phyloP scores from a whole-genome alignment of 2,888 invertebrate genomes.

The Pecten maximus region DNA sequence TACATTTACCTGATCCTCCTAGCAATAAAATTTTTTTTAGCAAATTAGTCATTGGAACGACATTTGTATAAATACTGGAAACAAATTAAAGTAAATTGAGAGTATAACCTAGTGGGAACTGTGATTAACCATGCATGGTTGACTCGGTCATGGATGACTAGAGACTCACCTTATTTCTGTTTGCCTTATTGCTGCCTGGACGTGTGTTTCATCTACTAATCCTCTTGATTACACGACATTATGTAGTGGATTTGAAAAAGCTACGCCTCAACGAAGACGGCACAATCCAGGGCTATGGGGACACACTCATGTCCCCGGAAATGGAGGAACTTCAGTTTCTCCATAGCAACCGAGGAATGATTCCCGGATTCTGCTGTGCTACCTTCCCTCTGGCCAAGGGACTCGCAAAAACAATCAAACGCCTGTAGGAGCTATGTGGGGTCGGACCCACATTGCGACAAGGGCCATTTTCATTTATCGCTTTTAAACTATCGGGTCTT shows the following conservation, averaged over 20 bases:
- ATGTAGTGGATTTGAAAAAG: slow-evolving; percentile 80
- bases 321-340: slow-evolving; percentile 76
- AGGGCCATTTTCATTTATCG: no score
- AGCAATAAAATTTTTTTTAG: background rate
- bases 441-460: background rate
- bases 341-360: slow-evolving; percentile 69
- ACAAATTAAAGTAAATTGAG: background rate
- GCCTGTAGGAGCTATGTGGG: slow-evolving; percentile 61
- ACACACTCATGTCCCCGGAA: slow-evolving; percentile 76
- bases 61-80: background rate
- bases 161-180: background rate
- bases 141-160: background rate
- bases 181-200: slow-evolving; percentile 57
- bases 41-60: background rate
- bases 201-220: slow-evolving; percentile 26
- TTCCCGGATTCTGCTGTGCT: slow-evolving; percentile 79
- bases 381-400: slow-evolving; percentile 78
- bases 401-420: slow-evolving; percentile 75
- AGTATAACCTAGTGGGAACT: background rate
- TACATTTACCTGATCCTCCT: background rate
- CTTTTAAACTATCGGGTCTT: no score
- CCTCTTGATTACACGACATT: background rate
- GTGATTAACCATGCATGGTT: background rate
- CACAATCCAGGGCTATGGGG: slow-evolving; percentile 68
- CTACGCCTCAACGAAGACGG: slow-evolving; percentile 76